Base-by-base conservation (phyloP, 2,888 invertebrate species). In the Salticus scenicus region DNA sequence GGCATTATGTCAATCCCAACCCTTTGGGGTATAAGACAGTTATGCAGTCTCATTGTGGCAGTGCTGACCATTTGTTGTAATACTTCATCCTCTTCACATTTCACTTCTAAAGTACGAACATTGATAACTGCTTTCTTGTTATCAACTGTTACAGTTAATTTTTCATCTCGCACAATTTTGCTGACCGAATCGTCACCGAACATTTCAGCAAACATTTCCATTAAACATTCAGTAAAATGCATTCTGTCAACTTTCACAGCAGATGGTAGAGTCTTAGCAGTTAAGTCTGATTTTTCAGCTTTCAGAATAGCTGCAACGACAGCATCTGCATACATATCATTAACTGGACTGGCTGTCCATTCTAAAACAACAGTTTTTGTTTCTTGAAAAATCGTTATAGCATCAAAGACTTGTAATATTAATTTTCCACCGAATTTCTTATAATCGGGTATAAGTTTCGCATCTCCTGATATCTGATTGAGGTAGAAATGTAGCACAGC, bases 301-400 rank as follows among this genome's bases (percentile, higher is more conserved):
- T 96, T 95, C 89, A 99, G 93, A 51, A 98, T 93, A 64, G 95
- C 97, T 0, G 96, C 96, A 77, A 98, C 93, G 33, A 98, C 95
- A 33, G 98, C 96, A 92, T 99, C 99, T 33, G 99, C 98, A 92
- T 95, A 99, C 97, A 99, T 98, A 92, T 99, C 99, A 90, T 97
- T 95, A 67, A 98, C 95, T 0, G 99, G 98, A 90, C 95, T 96
- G 8, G 98, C 97, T 66, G 94, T 93, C 99, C 99, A 99, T 94
- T 98, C 98, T 83, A 99, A 93, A 0, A 96, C 94, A 33, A 97
- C 95, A 89, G 96, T 94, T 91, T 94, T 94, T 47, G 94, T 94
- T 88, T 97, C 97, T 20, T 97, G 93, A 0, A 93, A 94, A 47
- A 98, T 94, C 88, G 96, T 96, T 64, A 99, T 93, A 88, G 94